phyloP scores from a whole-genome alignment of 2,113 vertebrate species.

The Budorcas taxicolor region DNA sequence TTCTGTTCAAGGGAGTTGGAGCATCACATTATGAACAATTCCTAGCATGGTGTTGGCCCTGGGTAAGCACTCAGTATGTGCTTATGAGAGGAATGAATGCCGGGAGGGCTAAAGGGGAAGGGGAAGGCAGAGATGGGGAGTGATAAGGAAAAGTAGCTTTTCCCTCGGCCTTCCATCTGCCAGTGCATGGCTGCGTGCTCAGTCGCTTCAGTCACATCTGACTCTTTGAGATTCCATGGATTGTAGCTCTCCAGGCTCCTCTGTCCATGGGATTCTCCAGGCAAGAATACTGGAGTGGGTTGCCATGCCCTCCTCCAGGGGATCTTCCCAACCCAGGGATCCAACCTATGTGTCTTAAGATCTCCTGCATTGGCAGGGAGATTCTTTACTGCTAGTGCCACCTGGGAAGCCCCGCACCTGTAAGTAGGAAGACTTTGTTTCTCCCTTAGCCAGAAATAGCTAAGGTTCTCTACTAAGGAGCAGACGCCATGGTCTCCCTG shows the following conservation, averaged over 20 bases:
- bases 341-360: background rate
- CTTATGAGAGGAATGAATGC: background rate
- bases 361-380: background rate
- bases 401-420: fast-evolving
- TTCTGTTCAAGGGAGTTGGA: background rate
- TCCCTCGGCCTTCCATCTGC: background rate
- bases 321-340: background rate
- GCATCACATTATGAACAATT: background rate
- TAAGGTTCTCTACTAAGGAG: background rate
- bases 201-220: background rate
- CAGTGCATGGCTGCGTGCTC: background rate
- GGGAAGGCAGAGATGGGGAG: background rate
- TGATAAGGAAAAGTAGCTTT: background rate
- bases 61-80: background rate
- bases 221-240: background rate
- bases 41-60: no score
- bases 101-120: background rate
- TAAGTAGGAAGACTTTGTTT: background rate
- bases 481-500: background rate
- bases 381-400: background rate
- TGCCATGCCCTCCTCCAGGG: background rate
- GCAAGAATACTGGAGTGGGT: background rate
- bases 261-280: background rate
- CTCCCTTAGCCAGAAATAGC: background rate
- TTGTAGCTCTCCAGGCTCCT: background rate